Base-by-base conservation (phyloP, 2,797 vertebrate species). In the Paguma larvata region DNA sequence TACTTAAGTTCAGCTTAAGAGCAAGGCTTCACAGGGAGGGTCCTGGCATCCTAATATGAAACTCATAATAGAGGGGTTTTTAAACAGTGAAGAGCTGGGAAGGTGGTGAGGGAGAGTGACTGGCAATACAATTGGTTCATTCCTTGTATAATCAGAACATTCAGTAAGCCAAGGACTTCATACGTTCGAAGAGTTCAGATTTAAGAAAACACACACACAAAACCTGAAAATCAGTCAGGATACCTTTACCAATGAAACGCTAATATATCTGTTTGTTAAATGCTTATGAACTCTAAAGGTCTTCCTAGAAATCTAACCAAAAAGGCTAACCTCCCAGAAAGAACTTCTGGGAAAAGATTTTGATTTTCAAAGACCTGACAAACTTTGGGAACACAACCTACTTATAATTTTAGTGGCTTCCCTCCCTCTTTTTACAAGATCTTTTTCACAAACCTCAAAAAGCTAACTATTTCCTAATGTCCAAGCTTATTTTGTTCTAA, bases 401-500 rank as follows among this genome's bases (percentile, higher is more conserved):
- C 18, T 75, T 78, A 82, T 4, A 96, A 85, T 68, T 90, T 84
- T 72, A 80, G 44, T 70, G 73, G 72, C 41, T 46, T 72, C 75
- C 13, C 75, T 51, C 25, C 6, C 18, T 62, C 63, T 91, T 84
- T 44, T 53, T 63, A 80, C 21, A 82, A 92, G 91, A 89, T 78
- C 63, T 92, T 85, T 53, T 90, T 56, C 89, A 16, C 32, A 94
- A 80, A 88, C 6, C 72, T 95, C 89, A 87, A 93, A 97, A 93
- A 59, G 44, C 34, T 82, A 91, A 89, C 18, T 65, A 84, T 84
- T 80, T 92, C 80, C 34, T 78, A 93, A 65, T 80, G 6, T 5
- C 25, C 25, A 62, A 15, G n/a, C 11, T 75, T 88, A 34, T 23
- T 93, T 51, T 84, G 59, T 65, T 92, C 80, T 62, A 93, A 86